These are phyloP conservation scores for human DNA, from an alignment of 2,113 vertebrate genomes.

Conservation along the genomic window GRCh38 chr18:42574501-42575000, in stretches of 20 bases:
- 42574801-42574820: slow-evolving; percentile 1
- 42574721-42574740: not conserved
- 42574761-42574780: not conserved
- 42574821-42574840: not conserved
- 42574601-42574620: not conserved
- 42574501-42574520: not conserved
- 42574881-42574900: not conserved
- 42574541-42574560: not conserved
- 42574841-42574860: slow-evolving; percentile 23
- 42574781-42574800: slow-evolving; percentile 17
- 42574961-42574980: slow-evolving; percentile 9
- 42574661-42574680: not conserved
- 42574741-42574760: not conserved
- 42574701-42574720: not conserved
- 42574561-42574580: not conserved
- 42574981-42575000: not conserved
- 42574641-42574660: not conserved
- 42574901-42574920: not conserved
- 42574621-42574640: not conserved
- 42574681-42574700: not conserved
- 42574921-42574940: slow-evolving; percentile 15
- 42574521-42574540: not conserved
- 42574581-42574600: not conserved
- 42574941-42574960: not conserved
- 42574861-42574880: not conserved